phyloP scores from a whole-genome alignment of 2,113 vertebrate species.

The Bucco capensis region DNA sequence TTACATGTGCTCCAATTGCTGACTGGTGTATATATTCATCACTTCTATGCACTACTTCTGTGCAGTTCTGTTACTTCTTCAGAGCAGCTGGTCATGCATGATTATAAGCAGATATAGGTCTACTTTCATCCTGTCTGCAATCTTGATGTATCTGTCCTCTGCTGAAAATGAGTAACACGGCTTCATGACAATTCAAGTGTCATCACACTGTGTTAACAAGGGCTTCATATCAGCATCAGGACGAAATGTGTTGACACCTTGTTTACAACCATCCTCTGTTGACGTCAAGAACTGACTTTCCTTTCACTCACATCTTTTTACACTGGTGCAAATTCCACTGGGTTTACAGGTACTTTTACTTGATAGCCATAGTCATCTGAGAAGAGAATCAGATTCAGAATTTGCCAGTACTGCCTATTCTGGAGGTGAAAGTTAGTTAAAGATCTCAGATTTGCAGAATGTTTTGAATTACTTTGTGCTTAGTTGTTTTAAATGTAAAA shows the following conservation, averaged over 20 bases:
- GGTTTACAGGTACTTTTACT: not conserved
- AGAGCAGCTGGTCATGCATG: constrained; percentile 24
- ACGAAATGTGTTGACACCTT: constrained; percentile 24
- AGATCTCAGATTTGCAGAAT: not conserved
- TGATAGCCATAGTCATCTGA: not conserved
- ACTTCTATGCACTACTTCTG: not conserved
- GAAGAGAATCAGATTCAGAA: not conserved
- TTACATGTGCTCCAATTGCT: not conserved
- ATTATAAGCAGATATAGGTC: constrained; percentile 25
- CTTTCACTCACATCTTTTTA: not conserved
- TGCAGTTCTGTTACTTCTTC: not conserved
- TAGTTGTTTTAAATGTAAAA: not conserved
- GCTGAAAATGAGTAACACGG: not conserved
- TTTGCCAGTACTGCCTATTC: not conserved
- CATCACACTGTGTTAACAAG: not conserved
- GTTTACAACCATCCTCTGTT: constrained; percentile 23
- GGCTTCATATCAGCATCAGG: not conserved
- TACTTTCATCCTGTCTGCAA: constrained; percentile 23
- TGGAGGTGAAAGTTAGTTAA: not conserved
- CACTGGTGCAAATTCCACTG: not conserved
- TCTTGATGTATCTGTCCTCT: constrained; percentile 27
- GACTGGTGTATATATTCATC: not conserved
- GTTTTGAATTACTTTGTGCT: not conserved
- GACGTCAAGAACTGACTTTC: not conserved
- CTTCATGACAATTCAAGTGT: constrained; percentile 36